Evolutionary conservation across 2,113 vertebrate species (phyloP), one percentile per base, ranked within the genome.

Genomic region (Hyperopisus bebe): DNA sequence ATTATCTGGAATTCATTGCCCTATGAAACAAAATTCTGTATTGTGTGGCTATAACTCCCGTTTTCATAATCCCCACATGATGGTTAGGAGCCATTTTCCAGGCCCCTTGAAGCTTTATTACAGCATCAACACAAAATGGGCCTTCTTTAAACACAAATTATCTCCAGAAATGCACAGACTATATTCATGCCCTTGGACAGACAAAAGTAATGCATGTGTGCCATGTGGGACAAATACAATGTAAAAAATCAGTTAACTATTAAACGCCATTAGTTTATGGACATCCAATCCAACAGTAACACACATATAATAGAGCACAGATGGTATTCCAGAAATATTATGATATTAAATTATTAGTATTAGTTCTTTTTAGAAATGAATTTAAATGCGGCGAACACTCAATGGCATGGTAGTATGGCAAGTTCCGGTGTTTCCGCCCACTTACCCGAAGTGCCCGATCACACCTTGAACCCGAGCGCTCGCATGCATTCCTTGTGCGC

Each of bases 401-500:
- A 10, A 7, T 24, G 21, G 24, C 85, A n/a, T 48, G 7, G 19
- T 21, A 48, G 82, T 48, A 31, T 27, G 44, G 8, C 44, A 42
- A 24, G 19, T 74, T 46, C n/a, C 66, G 62, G 88, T 44, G 11
- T 3, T n/a, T 46, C 66, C 10, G 1, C 7, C 51, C 35, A 93
- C 94, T 93, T 91, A 95, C 94, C 93, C 31, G 90, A 8, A 9
- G 21, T 1, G 42, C 88, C 24, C 1, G 0, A 47, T 97, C 94
- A 99, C 88, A 99, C 95, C 93, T 99, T 99, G 94, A 99, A 99
- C 62, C 98, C 98, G 90, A 99, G 96, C 0, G 98, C 96, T 94
- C 97, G 97, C 98, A 99, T 98, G 91, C 98, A 99, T 1, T 98
- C 98, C 91, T 99, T 99, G 93, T 99, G 98, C n/a, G 98, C 98